phyloP scores from a whole-genome alignment of 2,113 vertebrate genomes.

The Uria aalge region DNA sequence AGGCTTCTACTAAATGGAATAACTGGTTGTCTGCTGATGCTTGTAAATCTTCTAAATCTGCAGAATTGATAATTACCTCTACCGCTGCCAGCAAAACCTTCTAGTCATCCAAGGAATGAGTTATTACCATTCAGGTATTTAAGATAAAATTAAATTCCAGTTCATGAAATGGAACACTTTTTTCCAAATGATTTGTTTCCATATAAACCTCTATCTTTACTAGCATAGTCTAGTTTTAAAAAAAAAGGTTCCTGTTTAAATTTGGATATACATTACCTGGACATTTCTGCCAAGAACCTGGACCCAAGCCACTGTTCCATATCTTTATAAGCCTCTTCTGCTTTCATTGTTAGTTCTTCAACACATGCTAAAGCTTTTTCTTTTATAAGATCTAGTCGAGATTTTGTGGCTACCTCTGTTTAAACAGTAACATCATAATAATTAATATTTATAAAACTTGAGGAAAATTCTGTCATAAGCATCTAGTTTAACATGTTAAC shows the following conservation, averaged over 20 bases:
- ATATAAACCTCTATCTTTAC: not conserved
- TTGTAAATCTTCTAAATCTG: not conserved
- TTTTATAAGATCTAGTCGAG: slow-evolving; percentile 82
- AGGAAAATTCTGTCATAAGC: not conserved
- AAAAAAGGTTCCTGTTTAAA: not conserved
- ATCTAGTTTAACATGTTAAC: not conserved
- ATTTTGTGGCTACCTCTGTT: slow-evolving; percentile 75
- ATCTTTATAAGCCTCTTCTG: slow-evolving; percentile 71
- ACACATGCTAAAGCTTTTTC: slow-evolving; percentile 74
- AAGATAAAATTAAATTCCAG: not conserved
- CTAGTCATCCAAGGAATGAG: not conserved
- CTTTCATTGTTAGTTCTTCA: slow-evolving; percentile 72
- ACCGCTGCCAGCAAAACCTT: not conserved
- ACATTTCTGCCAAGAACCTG: slow-evolving; percentile 81
- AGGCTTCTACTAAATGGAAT: not conserved
- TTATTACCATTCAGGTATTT: not conserved
- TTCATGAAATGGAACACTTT: not conserved
- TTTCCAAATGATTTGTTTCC: not conserved
- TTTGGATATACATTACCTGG: slow-evolving; percentile 73
- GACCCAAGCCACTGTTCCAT: slow-evolving; percentile 83
- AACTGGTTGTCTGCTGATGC: not conserved
- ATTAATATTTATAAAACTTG: not conserved
- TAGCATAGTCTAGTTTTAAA: not conserved
- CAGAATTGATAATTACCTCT: not conserved
- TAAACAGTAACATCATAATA: slow-evolving; percentile 4